phyloP scores from a whole-genome alignment of 64 coral and sea anemone species.

The Pachyseris speciosa region DNA sequence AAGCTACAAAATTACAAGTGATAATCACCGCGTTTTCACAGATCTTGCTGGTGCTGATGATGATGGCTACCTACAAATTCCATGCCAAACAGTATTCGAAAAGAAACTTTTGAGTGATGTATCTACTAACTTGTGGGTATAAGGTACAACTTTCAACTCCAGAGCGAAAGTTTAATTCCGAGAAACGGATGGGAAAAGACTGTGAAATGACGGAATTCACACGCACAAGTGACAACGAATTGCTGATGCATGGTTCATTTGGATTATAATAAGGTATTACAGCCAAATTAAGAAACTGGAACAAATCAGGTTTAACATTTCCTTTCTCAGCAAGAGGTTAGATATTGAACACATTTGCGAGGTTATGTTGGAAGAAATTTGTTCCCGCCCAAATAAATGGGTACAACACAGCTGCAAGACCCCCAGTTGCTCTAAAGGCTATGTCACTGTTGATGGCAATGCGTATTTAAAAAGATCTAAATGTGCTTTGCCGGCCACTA shows the following conservation, averaged over 20 bases:
- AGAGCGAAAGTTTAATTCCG: slow-evolving; percentile 21
- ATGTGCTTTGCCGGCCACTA: no score
- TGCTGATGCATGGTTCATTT: no score
- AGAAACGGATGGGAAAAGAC: neutral
- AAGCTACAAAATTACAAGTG: slow-evolving; percentile 5
- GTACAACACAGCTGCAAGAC: no score
- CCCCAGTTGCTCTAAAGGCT: neutral
- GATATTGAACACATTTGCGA: neutral
- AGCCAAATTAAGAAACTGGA: neutral
- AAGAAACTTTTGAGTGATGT: slow-evolving; percentile 15
- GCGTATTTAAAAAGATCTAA: no score
- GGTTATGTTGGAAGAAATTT: neutral
- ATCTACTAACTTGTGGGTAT: slow-evolving; percentile 30
- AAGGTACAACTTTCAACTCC: slow-evolving; percentile 33
- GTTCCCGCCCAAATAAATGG: no score
- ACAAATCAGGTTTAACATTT: neutral
- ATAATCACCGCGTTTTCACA: neutral
- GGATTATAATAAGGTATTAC: no score
- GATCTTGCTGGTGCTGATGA: neutral
- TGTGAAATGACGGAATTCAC: neutral
- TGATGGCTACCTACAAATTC: slow-evolving; percentile 11
- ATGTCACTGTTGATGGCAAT: no score
- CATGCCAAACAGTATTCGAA: slow-evolving; percentile 25
- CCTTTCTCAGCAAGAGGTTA: no score
- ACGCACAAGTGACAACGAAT: neutral